Base-by-base conservation (phyloP, 2,797 vertebrate species). In the Pipistrellus nathusii region DNA sequence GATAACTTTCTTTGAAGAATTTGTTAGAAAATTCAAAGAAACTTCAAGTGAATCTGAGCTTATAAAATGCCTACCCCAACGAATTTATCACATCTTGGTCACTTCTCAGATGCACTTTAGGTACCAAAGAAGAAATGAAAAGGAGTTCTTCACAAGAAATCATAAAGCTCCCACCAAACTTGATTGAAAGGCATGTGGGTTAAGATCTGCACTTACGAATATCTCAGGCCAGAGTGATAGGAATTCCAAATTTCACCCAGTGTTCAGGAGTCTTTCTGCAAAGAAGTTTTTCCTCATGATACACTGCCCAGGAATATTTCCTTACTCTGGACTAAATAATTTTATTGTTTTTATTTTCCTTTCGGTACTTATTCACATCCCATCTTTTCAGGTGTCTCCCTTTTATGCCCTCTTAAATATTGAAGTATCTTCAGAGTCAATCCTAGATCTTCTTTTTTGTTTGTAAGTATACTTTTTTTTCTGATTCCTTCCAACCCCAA, bases 21-120 rank as follows among this genome's bases (percentile, higher is more conserved):
- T 76, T 91, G 17, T 84, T 89, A 87, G 48, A 88, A 85, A 57
- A 59, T 88, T 95, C 84, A 96, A 96, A 93, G n/a, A 92, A 90
- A 81, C 2, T 15, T 90, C 9, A 82, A 59, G 12, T 78, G 84
- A 94, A 23, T 59, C 35, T 88, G 41, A 77, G 81, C 4, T 4
- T 84, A 27, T 38, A 10, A 73, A 44, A 68, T 57, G 21, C 41
- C 1, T 77, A 46, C 38, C 21, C 46, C 46, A 76, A 88, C 44
- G 10, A 78, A 66, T 51, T 51, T 59, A 15, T 8, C 44, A 77
- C 72, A 9, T 38, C 44, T 76, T 73, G 75, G 41, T 17, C 62
- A 90, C 38, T 88, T 21, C 38, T 85, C 62, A 66, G 35, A 76
- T 55, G 18, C 23, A 48, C n/a, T 82, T 71, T 72, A 77, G 8